Conservation (phyloP, 2,888 invertebrate species). For the Zootermopsis nevadensis region DNA sequence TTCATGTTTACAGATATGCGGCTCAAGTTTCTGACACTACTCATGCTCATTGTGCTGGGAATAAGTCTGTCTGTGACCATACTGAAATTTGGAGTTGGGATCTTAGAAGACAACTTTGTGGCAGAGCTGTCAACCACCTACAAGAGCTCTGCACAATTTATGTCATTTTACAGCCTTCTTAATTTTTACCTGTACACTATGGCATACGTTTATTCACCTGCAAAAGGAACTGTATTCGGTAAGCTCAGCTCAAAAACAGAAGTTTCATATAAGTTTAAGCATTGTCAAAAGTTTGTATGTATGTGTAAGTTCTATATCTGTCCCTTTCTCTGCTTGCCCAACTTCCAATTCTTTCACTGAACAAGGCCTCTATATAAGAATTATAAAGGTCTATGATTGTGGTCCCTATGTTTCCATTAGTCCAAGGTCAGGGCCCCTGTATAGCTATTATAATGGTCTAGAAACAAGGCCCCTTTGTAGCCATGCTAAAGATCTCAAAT, state of each 20-base stretch:
- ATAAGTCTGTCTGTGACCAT: slow-evolving; percentile 81
- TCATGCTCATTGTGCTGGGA: slow-evolving; percentile 83
- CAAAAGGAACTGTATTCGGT: slow-evolving; percentile 85
- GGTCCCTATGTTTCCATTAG: no score
- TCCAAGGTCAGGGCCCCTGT: no score
- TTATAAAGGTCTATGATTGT: no score
- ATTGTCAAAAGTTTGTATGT: no score
- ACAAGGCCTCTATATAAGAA: no score
- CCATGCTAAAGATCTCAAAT: no score
- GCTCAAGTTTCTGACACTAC: slow-evolving; percentile 87
- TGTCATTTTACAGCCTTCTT: slow-evolving; percentile 92
- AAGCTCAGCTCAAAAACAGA: slow-evolving; percentile 59
- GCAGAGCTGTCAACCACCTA: slow-evolving; percentile 88
- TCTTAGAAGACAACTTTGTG: slow-evolving; percentile 94
- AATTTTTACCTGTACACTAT: slow-evolving; percentile 95
- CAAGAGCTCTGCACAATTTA: slow-evolving; percentile 93
- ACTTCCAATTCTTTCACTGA: no score
- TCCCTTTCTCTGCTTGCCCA: no score
- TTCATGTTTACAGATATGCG: slow-evolving; percentile 77
- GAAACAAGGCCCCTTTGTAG: no score
- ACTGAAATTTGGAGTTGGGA: slow-evolving; percentile 87
- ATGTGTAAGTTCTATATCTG: no score
- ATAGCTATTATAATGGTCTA: no score
- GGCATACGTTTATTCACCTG: slow-evolving; percentile 95
- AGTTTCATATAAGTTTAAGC: neutral